Evolutionary conservation across 2,797 vertebrate genomes (phyloP), one percentile per base, ranked within the genome.

Genomic region (Apogon talboti): DNA sequence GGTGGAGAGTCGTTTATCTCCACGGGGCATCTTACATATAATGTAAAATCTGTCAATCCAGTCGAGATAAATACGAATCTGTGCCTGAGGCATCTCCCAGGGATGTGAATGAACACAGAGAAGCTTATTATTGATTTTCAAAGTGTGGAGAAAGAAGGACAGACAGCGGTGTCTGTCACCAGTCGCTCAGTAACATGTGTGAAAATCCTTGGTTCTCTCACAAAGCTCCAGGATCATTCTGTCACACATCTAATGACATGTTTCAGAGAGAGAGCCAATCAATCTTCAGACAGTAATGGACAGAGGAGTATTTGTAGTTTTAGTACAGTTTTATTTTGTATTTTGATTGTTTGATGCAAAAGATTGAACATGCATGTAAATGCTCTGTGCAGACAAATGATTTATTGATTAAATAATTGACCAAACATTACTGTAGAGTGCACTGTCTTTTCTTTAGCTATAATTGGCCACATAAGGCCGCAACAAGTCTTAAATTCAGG

Each of bases 101-200:
- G 66, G 76, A 86, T 72, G 42, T 74, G 79, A 76, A 64, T 58
- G 73, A 87, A 71, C 81, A 84, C 76, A 77, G 48, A 53, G 74
- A 84, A 58, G 85, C 76, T 65, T 71, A 56, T 56, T 84, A 92
- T 92, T 90, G 91, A 92, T 92, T 92, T 88, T 88, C 81, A 83
- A 81, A 91, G 83, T 84, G 86, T 84, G 80, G 69, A 77, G 77
- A 67, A 69, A 77, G 77, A 67, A 63, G 74, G 63, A 77, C 76
- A 74, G 59, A 59, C 62, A 14, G 64, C 56, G 67, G 83, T 78
- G 84, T 87, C 68, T 87, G 80, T 87, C 89, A 86, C 78, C 85
- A 79, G 61, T 28, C 37, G 45, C 77, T 87, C 81, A 81, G 55
- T 90, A 75, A n/a, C n/a, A 84, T 44, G 89, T 90, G 91, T 89